Conservation (phyloP, 2,113 vertebrate genomes). For the Thymallus thymallus region DNA sequence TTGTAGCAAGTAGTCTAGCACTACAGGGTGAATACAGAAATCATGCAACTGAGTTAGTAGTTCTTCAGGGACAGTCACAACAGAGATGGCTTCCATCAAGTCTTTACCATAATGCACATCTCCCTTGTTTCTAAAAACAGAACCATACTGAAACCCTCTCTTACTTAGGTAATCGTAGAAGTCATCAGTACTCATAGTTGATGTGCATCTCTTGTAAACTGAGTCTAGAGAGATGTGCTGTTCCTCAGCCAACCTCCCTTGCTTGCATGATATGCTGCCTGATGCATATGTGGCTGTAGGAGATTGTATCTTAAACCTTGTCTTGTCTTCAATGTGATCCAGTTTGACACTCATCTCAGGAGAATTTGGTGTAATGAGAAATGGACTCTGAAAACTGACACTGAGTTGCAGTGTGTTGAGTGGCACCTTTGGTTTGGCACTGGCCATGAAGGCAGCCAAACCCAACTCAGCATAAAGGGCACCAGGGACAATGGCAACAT, state of each 20-base stretch:
- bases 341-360: slow-evolving; percentile 74
- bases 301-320: slow-evolving; percentile 72
- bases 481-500: slow-evolving; percentile 75
- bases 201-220: slow-evolving; percentile 75
- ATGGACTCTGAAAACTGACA: slow-evolving; percentile 73
- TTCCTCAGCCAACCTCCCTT: slow-evolving; percentile 64
- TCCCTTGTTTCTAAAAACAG: slow-evolving; percentile 72
- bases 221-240: slow-evolving; percentile 66
- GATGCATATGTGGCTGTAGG: slow-evolving; percentile 69
- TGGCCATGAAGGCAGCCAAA: slow-evolving; percentile 72
- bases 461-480: slow-evolving; percentile 81
- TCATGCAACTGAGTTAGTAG: slow-evolving; percentile 68
- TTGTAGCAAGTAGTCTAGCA: slow-evolving; percentile 83
- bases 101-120: slow-evolving; percentile 76
- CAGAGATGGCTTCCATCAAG: slow-evolving; percentile 74
- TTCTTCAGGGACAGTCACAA: slow-evolving; percentile 70
- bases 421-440: slow-evolving; percentile 72
- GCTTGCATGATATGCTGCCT: slow-evolving; percentile 66
- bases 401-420: slow-evolving; percentile 66
- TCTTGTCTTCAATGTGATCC: slow-evolving; percentile 37
- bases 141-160: slow-evolving; percentile 79
- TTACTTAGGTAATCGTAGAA: slow-evolving; percentile 72
- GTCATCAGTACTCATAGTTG: slow-evolving; percentile 62
- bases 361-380: slow-evolving; percentile 67
- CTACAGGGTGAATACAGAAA: slow-evolving; percentile 80